These are phyloP conservation scores for Anoplolepis gracilipes DNA, from an alignment of 1,140 invertebrate genomes.

Conservation along the genomic window DNA sequence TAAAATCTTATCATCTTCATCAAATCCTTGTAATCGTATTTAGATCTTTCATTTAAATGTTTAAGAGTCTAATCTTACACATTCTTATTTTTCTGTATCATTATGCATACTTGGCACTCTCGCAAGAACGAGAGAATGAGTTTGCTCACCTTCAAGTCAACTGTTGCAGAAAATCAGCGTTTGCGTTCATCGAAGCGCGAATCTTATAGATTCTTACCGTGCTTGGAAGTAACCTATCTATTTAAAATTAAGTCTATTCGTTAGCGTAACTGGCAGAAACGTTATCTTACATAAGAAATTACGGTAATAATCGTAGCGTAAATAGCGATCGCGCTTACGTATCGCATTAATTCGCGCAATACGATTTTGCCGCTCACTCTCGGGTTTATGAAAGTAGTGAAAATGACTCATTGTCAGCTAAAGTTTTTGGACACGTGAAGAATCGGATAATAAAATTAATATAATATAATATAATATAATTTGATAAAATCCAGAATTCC, in stretches of 20 bases:
- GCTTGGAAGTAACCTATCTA: conserved; percentile 12
- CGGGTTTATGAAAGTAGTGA: conserved; percentile 25
- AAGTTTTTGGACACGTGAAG: not conserved
- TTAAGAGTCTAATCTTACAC: not conserved
- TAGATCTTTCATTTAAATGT: not conserved
- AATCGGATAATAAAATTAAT: not conserved
- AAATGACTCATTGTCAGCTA: not conserved
- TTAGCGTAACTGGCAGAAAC: conserved; percentile 48
- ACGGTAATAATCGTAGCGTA: conserved; percentile 55
- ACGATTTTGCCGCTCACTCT: conserved; percentile 19
- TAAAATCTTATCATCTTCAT: not conserved
- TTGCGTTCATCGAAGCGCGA: conserved; percentile 44
- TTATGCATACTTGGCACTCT: conserved; percentile 29
- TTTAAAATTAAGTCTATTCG: conserved; percentile 39
- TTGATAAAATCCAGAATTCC: not conserved
- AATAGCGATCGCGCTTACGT: conserved; percentile 47
- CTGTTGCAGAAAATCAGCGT: conserved; percentile 51
- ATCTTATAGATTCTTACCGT: conserved; percentile 29
- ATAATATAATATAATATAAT: not conserved
- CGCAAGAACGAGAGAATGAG: conserved; percentile 23
- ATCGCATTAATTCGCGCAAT: conserved; percentile 49
- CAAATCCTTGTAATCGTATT: not conserved
- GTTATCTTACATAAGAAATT: conserved; percentile 52
- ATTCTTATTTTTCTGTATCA: not conserved
- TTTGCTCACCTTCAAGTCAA: conserved; percentile 38